Base-by-base conservation (phyloP, 2,888 invertebrate species). In the Drosophila crucigera region DNA sequence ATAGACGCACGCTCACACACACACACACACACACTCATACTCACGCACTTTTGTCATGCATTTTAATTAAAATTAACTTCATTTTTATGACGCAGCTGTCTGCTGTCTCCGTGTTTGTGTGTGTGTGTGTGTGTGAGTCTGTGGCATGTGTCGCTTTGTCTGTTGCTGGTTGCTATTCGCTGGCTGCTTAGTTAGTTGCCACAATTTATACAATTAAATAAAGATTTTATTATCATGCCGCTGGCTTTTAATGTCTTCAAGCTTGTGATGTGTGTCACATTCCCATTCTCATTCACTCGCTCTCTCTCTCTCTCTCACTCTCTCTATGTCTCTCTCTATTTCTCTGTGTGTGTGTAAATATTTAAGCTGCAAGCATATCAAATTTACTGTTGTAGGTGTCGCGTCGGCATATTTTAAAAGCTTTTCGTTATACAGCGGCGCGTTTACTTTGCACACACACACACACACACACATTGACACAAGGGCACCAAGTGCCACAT, bases 381-480 rank as follows among this genome's bases (percentile, higher is more conserved):
- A 83, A 87, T 91, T 82, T 82, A 85, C 87, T 83, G 78, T 69
- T 73, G 81, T 82, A 91, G 91, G 91, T 91, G 91, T 91, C 83
- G 91, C 90, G 91, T 91, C 91, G 91, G 91, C 91, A 91, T 91
- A 91, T 91, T 91, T 91, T 90, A 91, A 91, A 91, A 91, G 91
- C 91, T 86, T 89, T 88, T 90, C 83, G 84, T 85, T 91, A 79
- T 77, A 86, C 83, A 80, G 69, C 55, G 58, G 31, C 58, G 65
- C 78, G 89, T 90, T 90, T 90, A 84, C 91, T 90, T 84, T 83
- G 77, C 78, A 80, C 63, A 52, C 30, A 80, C 63, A 52, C 30
- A 30, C 50, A 30, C 50, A 52, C 41, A 30, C 41, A 43, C 22
- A 58, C 43, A 43, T 16, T 30, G 28, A n/a, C 39, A 74, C 74